phyloP scores from a whole-genome alignment of 2,113 vertebrate species.

The Calypte anna region DNA sequence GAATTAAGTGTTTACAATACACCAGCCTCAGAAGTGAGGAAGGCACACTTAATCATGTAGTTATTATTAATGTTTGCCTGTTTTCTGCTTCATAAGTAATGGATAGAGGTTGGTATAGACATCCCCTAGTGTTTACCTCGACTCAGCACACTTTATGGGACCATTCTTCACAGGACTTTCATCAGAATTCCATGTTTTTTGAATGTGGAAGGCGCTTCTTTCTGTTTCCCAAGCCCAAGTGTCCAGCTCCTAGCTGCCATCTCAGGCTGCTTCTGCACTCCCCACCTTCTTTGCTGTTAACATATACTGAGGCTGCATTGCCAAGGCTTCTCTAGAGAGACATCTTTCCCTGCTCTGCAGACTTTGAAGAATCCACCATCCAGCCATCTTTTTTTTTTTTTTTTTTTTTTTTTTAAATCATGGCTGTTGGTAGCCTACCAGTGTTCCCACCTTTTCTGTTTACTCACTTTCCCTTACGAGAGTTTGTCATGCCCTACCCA shows the following conservation, averaged over 20 bases:
- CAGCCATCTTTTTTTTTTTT: neutral
- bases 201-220: neutral
- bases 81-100: neutral
- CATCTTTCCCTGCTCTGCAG: neutral
- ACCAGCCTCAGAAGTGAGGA: neutral
- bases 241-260: rapidly evolving
- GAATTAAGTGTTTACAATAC: neutral
- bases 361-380: neutral
- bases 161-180: neutral
- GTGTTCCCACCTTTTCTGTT: neutral
- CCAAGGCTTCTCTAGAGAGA: neutral
- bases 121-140: neutral
- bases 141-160: neutral
- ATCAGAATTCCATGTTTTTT: neutral
- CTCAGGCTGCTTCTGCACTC: neutral
- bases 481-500: too few relatives aligned
- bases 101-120: neutral
- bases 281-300: neutral
- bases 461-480: neutral
- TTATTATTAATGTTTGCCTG: neutral
- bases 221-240: neutral
- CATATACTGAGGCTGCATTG: neutral
- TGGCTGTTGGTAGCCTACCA: neutral
- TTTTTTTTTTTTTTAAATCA: neutral
- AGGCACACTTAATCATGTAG: neutral